Conservation (phyloP, 2,888 invertebrate genomes). For the Periphyllus acericola region DNA sequence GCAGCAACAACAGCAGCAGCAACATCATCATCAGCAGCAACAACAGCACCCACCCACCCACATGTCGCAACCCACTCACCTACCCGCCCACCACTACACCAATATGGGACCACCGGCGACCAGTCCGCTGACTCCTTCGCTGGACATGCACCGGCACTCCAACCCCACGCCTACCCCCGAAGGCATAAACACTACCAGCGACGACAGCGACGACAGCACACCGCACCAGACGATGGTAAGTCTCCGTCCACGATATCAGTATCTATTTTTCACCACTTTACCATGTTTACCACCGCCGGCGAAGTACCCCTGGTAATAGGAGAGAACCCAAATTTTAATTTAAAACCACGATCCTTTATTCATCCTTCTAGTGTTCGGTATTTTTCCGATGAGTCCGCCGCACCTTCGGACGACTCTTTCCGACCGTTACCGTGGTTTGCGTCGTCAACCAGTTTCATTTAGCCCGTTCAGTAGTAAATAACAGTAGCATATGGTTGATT, state of each 20-base stretch:
- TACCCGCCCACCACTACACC: slow-evolving; percentile 65
- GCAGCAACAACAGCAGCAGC: slow-evolving; percentile 68
- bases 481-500: no score
- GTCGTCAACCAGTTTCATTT: no score
- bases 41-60: slow-evolving; percentile 69
- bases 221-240: slow-evolving; percentile 76
- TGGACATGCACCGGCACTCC: slow-evolving; percentile 61
- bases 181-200: slow-evolving; percentile 75
- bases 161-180: slow-evolving; percentile 63
- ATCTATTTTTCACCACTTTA: no score
- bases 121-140: slow-evolving; percentile 64
- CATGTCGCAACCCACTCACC: slow-evolving; percentile 55
- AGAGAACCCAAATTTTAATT: no score
- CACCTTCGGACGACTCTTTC: no score
- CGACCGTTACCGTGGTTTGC: no score
- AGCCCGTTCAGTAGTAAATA: no score
- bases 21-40: slow-evolving; percentile 65
- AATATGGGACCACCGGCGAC: slow-evolving; percentile 65
- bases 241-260: slow-evolving; percentile 19
- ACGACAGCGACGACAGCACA: slow-evolving; percentile 86
- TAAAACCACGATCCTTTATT: no score
- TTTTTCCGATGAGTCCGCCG: no score
- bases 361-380: no score
- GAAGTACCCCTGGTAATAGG: no score
- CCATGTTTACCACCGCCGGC: no score